Evolutionary conservation across 2,888 invertebrate species (phyloP).

Genomic region (Mythimna pallens): DNA sequence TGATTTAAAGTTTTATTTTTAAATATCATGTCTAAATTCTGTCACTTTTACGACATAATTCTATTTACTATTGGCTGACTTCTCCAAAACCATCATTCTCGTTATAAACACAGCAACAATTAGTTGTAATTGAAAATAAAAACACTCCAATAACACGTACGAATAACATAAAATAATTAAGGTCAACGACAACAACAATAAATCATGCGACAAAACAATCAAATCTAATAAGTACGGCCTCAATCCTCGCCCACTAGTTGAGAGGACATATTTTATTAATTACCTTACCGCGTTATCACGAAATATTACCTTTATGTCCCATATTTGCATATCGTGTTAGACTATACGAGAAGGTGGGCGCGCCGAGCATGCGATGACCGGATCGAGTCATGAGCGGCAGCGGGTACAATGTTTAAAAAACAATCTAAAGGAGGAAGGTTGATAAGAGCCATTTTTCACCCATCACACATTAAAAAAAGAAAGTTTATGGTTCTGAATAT

Average conservation of each 20-base stretch:
- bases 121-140: conserved; percentile 27
- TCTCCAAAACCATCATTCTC: no score
- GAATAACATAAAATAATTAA: conserved; percentile 73
- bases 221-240: conserved; percentile 77
- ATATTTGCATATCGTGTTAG: conserved; percentile 89
- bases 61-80: no score
- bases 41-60: no score
- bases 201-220: conserved; percentile 82
- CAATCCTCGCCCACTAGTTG: conserved; percentile 76
- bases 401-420: conserved; percentile 13
- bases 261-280: conserved; percentile 90
- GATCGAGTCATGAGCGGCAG: conserved; percentile 12
- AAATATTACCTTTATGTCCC: conserved; percentile 89
- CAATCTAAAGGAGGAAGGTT: no score
- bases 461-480: no score
- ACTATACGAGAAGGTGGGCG: conserved; percentile 83
- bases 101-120: no score
- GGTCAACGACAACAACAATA: conserved; percentile 73
- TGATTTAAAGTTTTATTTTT: no score
- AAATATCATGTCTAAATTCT: no score
- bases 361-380: conserved; percentile 81
- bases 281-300: conserved; percentile 86
- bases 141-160: conserved; percentile 19
- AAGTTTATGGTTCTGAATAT: no score
- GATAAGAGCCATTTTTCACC: no score